A percentile compares a stretch with the other conserved stretches of the same genome.
Conservation (phyloP, 1,140 invertebrate genomes). For the Berghia stephanieae region DNA sequence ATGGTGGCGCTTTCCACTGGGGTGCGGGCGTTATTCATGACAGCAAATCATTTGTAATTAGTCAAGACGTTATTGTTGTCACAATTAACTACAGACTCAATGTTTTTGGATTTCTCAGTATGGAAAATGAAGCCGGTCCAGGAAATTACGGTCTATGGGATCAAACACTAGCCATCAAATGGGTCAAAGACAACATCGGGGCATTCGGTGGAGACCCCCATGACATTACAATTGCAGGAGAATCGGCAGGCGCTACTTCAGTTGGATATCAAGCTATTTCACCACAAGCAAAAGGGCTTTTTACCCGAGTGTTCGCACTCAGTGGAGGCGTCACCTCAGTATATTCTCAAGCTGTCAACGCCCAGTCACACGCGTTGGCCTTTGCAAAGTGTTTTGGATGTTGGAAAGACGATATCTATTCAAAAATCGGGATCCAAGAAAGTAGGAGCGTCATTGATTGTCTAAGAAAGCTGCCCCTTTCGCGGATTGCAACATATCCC, state of each 20-base stretch:
- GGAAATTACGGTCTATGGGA: conserved; percentile 78
- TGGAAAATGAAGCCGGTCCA: conserved; percentile 36
- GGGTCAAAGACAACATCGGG: conserved; percentile 69
- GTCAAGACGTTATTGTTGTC: conserved; percentile 67
- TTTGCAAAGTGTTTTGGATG: no score
- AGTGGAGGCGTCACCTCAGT: no score
- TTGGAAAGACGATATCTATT: no score
- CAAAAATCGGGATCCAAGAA: no score
- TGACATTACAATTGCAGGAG: conserved; percentile 51
- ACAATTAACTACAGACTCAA: conserved; percentile 70
- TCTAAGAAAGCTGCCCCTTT: no score
- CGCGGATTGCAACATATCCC: no score
- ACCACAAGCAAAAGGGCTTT: conserved; percentile 39
- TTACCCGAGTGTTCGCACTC: conserved; percentile 6
- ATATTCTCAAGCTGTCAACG: no score
- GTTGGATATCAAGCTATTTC: conserved; percentile 31
- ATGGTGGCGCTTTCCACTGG: conserved; percentile 44
- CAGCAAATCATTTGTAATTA: conserved; percentile 52
- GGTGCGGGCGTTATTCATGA: conserved; percentile 39
- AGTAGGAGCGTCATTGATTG: no score
- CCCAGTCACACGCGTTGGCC: no score
- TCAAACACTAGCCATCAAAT: conserved; percentile 88
- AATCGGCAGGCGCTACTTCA: conserved; percentile 43
- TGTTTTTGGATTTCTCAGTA: conserved; percentile 59
- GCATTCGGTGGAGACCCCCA: conserved; percentile 50